A percentile compares a stretch with the other conserved stretches of the same genome.
Conservation (phyloP, 2,797 vertebrate genomes). For the Amblyopsis hoosieri region DNA sequence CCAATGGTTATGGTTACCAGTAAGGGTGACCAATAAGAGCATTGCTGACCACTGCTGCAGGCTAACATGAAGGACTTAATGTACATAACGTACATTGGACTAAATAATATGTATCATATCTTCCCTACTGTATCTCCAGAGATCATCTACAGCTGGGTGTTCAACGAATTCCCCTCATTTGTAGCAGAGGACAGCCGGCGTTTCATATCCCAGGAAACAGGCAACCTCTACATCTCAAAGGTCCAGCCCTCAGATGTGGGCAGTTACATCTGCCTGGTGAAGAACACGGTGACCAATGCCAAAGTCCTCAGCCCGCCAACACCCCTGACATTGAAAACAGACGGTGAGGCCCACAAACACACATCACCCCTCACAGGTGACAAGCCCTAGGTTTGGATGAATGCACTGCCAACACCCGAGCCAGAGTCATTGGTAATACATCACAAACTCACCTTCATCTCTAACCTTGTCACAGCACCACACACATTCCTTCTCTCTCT, state of each 20-base stretch:
- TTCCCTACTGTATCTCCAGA: conserved; percentile 74
- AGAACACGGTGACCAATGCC: conserved; percentile 91
- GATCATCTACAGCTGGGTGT: conserved; percentile 97
- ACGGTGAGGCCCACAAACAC: conserved; percentile 81
- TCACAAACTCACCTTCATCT: neutral
- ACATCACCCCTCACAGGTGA: neutral
- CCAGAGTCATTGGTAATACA: conserved; percentile 17
- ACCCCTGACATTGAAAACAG: conserved; percentile 90
- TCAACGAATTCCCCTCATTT: conserved; percentile 96
- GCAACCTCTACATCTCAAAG: conserved; percentile 97
- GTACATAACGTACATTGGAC: neutral
- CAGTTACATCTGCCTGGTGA: conserved; percentile 96
- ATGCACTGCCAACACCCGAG: conserved; percentile 12
- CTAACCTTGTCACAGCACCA: too few relatives aligned
- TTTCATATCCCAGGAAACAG: conserved; percentile 96
- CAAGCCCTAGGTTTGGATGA: conserved; percentile 17
- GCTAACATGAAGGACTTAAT: too few relatives aligned
- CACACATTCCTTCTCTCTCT: too few relatives aligned
- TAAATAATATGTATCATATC: neutral
- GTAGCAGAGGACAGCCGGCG: conserved; percentile 96
- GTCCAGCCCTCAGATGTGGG: conserved; percentile 95
- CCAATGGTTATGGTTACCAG: too few relatives aligned
- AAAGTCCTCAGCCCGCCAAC: conserved; percentile 94
- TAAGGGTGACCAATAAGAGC: too few relatives aligned
- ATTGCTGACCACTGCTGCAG: too few relatives aligned